Percentiles rank a stretch among this genome's conserved stretches.
Evolutionary conservation across 1,140 invertebrate genomes (phyloP).

Genomic region (Meloidogyne exigua): DNA sequence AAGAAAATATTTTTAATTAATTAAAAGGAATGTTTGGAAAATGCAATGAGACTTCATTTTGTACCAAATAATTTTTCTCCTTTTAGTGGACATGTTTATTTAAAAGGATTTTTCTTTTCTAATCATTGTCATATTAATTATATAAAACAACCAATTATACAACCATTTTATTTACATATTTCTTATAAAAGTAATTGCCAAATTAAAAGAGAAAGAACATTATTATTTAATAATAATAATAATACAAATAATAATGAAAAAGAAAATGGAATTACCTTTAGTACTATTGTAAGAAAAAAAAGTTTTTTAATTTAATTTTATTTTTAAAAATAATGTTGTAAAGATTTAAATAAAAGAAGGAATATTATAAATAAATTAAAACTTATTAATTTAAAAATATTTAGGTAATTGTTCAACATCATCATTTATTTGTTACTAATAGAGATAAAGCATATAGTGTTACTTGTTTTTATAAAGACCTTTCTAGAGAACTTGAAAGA

Average conservation of each 20-base stretch:
- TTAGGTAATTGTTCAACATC: constrained; percentile 35
- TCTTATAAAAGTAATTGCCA: constrained; percentile 49
- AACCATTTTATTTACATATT: constrained; percentile 55
- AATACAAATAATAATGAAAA: not conserved
- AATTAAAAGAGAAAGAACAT: constrained; percentile 28
- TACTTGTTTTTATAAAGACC: constrained; percentile 48
- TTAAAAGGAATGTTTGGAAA: constrained; percentile 47
- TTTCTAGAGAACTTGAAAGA: constrained; percentile 37
- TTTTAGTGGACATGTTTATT: constrained; percentile 49
- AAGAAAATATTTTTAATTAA: not conserved
- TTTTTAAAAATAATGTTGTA: no score
- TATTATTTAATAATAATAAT: not conserved
- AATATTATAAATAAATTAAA: no score
- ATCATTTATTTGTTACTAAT: constrained; percentile 47
- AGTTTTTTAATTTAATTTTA: no score
- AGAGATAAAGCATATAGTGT: constrained; percentile 47
- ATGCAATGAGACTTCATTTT: constrained; percentile 51
- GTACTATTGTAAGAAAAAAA: constrained; percentile 27
- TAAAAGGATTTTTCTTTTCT: constrained; percentile 54
- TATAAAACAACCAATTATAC: constrained; percentile 29
- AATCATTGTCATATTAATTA: constrained; percentile 49
- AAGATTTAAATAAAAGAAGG: no score
- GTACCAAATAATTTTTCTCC: constrained; percentile 33
- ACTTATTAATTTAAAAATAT: no score
- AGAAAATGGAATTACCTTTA: constrained; percentile 39